Percentiles rank a stretch among this genome's conserved stretches.
These are phyloP conservation scores for Tineola bisselliella DNA, from an alignment of 2,888 invertebrate genomes.

Conservation along the genomic window DNA sequence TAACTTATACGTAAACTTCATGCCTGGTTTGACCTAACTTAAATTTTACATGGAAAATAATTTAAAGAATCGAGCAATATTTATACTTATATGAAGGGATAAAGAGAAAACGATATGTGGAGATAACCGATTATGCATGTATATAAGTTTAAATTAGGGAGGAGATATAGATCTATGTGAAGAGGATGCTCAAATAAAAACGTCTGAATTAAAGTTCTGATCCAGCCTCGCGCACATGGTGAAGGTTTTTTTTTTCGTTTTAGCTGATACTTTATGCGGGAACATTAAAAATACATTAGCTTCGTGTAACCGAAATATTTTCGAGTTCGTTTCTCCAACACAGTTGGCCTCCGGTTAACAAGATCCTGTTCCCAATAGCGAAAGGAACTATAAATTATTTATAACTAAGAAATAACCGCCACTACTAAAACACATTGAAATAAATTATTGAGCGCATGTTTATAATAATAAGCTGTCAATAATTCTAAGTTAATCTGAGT, in stretches of 20 bases:
- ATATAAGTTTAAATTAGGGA: too few relatives aligned
- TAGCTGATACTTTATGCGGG: constrained; percentile 9
- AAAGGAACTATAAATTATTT: constrained; percentile 3
- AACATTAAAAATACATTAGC: constrained; percentile 36
- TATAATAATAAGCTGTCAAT: neutral
- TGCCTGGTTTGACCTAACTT: too few relatives aligned
- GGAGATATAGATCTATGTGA: too few relatives aligned
- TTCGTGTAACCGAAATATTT: constrained; percentile 19
- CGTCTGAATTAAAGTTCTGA: neutral
- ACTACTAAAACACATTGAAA: neutral
- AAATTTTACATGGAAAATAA: too few relatives aligned
- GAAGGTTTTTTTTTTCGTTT: neutral
- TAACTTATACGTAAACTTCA: too few relatives aligned
- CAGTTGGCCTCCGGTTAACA: constrained; percentile 8
- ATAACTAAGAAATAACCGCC: neutral
- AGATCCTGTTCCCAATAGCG: neutral
- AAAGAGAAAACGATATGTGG: too few relatives aligned
- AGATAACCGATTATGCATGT: too few relatives aligned
- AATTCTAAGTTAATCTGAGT: neutral
- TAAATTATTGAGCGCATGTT: neutral
- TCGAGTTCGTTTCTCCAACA: neutral
- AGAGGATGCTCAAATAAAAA: neutral
- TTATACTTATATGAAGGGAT: too few relatives aligned
- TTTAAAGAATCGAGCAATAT: too few relatives aligned
- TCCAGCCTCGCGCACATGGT: neutral